Conservation (phyloP, 2,113 vertebrate genomes). For the Pteruthius melanotis region DNA sequence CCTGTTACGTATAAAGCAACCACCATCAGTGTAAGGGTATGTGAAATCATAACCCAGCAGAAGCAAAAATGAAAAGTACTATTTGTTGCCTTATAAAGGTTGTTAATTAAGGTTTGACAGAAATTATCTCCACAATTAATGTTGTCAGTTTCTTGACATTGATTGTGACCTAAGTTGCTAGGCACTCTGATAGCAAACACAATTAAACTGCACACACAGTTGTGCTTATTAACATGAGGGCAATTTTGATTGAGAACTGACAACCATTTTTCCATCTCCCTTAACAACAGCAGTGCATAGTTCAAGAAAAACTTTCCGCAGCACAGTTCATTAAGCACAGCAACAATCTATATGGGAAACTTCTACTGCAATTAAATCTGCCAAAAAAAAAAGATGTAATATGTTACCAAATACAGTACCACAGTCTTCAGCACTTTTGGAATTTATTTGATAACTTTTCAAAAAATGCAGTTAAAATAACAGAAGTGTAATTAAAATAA, state of each 20-base stretch:
- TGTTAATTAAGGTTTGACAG: slow-evolving; percentile 24
- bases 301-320: slow-evolving; percentile 25
- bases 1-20: background rate
- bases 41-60: background rate
- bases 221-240: slow-evolving; percentile 47
- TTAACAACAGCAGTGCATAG: slow-evolving; percentile 16
- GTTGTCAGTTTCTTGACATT: slow-evolving; percentile 8
- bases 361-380: slow-evolving; percentile 20
- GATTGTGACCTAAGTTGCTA: slow-evolving; percentile 9
- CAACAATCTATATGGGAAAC: slow-evolving; percentile 31
- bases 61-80: background rate
- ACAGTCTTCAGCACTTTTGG: background rate
- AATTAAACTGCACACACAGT: background rate
- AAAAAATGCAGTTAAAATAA: background rate
- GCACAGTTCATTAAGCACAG: slow-evolving; percentile 53
- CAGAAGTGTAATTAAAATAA: background rate
- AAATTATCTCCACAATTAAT: background rate
- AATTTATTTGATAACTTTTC: background rate
- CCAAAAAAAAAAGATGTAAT: slow-evolving; percentile 32
- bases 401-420: background rate
- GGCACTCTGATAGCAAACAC: slow-evolving; percentile 24
- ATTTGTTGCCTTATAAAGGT: background rate
- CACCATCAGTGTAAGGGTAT: background rate
- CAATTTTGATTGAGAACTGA: slow-evolving; percentile 42
- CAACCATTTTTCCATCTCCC: slow-evolving; percentile 49